Conservation (phyloP, 2,888 invertebrate species). For the Cerastis leucographa region DNA sequence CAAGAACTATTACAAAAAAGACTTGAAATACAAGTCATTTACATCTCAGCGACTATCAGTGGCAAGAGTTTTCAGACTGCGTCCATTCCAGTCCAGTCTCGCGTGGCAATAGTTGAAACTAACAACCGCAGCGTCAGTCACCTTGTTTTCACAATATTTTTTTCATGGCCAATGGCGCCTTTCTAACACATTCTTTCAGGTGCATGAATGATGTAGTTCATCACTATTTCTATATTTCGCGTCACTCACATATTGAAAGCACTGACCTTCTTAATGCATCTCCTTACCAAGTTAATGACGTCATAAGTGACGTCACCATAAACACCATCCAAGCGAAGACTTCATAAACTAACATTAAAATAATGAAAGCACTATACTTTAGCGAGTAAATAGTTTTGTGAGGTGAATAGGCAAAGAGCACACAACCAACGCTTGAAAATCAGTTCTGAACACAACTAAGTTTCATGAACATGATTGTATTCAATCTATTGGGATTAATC, state of each 20-base stretch:
- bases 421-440: not conserved
- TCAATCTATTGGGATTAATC: too few species aligned
- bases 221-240: not conserved
- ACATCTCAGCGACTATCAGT: too few species aligned
- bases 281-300: not conserved
- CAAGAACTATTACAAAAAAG: too few species aligned
- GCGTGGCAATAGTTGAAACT: too few species aligned
- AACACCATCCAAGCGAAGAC: constrained; percentile 6
- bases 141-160: not conserved
- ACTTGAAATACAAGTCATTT: too few species aligned
- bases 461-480: too few species aligned
- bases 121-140: too few species aligned
- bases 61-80: too few species aligned
- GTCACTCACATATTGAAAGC: constrained; percentile 1
- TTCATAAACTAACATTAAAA: too few species aligned
- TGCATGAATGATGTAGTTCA: not conserved
- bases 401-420: constrained; percentile 13
- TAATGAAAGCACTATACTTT: constrained; percentile 10
- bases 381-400: constrained; percentile 31
- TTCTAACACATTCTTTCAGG: not conserved
- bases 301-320: constrained; percentile 8
- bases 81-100: too few species aligned
- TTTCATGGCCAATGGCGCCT: not conserved
- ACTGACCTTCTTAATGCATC: not conserved
- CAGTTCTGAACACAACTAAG: too few species aligned